phyloP scores from a whole-genome alignment of 2,888 invertebrate genomes.

The Minunthozetes semirufus region DNA sequence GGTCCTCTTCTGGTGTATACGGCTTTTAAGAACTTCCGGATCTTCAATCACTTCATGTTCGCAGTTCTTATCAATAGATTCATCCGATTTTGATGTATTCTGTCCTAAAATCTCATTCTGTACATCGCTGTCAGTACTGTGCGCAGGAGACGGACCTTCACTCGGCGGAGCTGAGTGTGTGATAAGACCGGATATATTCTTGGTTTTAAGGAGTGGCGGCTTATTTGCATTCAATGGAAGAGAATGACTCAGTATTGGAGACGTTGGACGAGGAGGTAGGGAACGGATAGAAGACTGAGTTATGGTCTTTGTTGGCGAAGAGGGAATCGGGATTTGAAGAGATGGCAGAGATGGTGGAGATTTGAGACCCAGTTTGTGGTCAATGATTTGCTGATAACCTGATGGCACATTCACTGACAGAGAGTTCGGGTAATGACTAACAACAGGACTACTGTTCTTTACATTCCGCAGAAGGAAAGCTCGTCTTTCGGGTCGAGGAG shows the following conservation, averaged over 20 bases:
- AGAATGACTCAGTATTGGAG: constrained; percentile 42
- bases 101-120: background rate
- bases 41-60: background rate
- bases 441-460: background rate
- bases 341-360: constrained; percentile 33
- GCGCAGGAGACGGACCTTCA: constrained; percentile 38
- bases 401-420: constrained; percentile 59
- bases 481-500: constrained; percentile 46
- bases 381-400: constrained; percentile 37
- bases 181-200: constrained; percentile 46
- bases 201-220: constrained; percentile 72
- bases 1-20: constrained; percentile 36
- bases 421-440: constrained; percentile 53
- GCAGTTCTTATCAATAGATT: background rate
- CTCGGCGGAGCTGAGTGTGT: constrained; percentile 36
- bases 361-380: constrained; percentile 1
- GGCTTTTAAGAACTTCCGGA: constrained; percentile 27
- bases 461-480: constrained; percentile 40
- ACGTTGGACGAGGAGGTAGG: constrained; percentile 27
- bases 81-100: background rate
- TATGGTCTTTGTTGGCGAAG: background rate
- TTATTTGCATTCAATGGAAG: constrained; percentile 52
- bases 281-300: constrained; percentile 25
- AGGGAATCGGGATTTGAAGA: constrained; percentile 15
- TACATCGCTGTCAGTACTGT: constrained; percentile 35